Evolutionary conservation across 2,888 invertebrate genomes (phyloP), one percentile per base, ranked within the genome.

Genomic region (Drosophila mercatorum): DNA sequence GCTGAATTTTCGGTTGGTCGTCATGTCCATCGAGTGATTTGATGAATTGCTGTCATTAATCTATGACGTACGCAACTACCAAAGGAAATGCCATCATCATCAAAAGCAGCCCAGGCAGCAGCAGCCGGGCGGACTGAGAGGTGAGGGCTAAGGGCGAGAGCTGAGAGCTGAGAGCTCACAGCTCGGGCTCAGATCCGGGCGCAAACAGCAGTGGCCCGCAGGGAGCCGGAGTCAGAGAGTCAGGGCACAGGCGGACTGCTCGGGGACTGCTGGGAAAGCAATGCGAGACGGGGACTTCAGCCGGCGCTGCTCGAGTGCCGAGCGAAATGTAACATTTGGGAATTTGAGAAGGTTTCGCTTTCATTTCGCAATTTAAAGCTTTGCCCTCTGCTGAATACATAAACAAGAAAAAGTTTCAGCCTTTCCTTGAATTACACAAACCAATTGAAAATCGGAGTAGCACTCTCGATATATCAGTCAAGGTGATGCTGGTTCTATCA

Each of bases 1-100:
- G 61, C 70, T 82, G 90, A 88, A 88, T 83, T 91, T 86, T 90
- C 72, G 83, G 85, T 73, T 86, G 81, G 84, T 91, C 92, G 91
- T 91, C 91, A 92, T 93, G 92, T 93, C 92, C 92, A 93, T 93
- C 93, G 92, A 92, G 91, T 92, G 92, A 92, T 92, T 92, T 92
- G 92, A 92, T 92, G 92, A 88, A 92, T 92, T 90, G 91, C 87
- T 85, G 90, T 89, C 93, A 93, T 93, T 93, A 93, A 93, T 93
- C 93, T 93, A 93, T 93, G 93, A 93, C 93, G 93, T 92, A 92
- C 92, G 92, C 92, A 92, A 92, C 92, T 93, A 91, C 90, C 91
- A 90, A 88, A 89, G 91, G 89, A 89, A 89, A 90, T 90, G 89
- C 88, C 88, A 89, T 87, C 88, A 90, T 90, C 88, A 89, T 88